Conservation (phyloP, 2,888 invertebrate genomes). For the Eutolmus rufibarbis region DNA sequence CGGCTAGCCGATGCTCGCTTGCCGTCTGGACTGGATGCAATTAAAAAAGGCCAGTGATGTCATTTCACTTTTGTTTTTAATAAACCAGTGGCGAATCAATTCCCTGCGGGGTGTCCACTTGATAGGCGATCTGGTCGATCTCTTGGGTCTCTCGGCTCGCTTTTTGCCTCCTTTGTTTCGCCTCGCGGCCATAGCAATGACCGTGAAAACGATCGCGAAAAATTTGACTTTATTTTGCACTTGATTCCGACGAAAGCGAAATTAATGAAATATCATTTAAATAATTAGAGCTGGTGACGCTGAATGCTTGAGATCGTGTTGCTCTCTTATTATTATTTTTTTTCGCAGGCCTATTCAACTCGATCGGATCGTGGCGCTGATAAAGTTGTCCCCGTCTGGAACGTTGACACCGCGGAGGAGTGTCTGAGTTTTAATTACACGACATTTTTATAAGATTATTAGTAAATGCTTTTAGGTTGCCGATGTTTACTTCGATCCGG, state of each 20-base stretch:
- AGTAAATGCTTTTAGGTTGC: neutral
- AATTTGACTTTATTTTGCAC: constrained; percentile 34
- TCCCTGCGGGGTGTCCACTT: constrained; percentile 39
- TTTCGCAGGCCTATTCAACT: neutral
- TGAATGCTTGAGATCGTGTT: neutral
- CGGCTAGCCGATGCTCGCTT: neutral
- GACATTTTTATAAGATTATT: neutral
- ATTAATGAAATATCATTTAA: constrained; percentile 31
- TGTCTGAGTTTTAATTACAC: constrained; percentile 10
- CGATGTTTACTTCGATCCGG: neutral
- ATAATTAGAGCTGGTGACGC: constrained; percentile 3
- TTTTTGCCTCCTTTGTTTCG: constrained; percentile 7
- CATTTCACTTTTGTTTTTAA: constrained; percentile 43
- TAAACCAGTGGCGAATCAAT: constrained; percentile 38
- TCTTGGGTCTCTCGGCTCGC: neutral
- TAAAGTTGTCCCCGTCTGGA: neutral
- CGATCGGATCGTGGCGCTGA: neutral
- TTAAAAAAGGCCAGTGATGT: constrained; percentile 42
- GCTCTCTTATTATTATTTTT: neutral
- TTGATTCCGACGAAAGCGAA: constrained; percentile 25
- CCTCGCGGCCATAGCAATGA: constrained; percentile 24
- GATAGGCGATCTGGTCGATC: constrained; percentile 27
- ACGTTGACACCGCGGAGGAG: constrained; percentile 2
- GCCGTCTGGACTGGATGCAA: constrained; percentile 36
- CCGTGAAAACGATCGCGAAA: constrained; percentile 28